These are phyloP conservation scores for Silurus glanis DNA, from an alignment of 2,113 vertebrate genomes.

Conservation along the genomic window DNA sequence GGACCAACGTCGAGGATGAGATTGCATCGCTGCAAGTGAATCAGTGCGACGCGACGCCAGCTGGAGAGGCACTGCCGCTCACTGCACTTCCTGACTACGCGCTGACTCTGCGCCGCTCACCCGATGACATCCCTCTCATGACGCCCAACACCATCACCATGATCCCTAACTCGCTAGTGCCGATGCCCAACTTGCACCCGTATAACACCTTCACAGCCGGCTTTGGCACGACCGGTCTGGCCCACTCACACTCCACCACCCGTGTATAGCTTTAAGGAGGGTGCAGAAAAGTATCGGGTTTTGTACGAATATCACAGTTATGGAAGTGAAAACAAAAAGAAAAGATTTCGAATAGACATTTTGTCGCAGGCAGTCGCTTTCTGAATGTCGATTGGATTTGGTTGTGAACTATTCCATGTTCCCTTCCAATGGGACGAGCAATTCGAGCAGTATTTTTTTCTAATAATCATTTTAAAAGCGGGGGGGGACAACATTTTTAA, in stretches of 20 bases:
- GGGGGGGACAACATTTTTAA: conserved; percentile 70
- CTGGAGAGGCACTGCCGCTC: conserved; percentile 83
- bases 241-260: conserved; percentile 98
- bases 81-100: conserved; percentile 94
- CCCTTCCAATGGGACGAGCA: conserved; percentile 55
- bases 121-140: conserved; percentile 97
- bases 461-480: conserved; percentile 77
- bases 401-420: conserved; percentile 72
- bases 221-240: conserved; percentile 96
- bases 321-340: conserved; percentile 60
- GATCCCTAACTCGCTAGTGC: conserved; percentile 98
- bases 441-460: conserved; percentile 77
- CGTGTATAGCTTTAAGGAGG: conserved; percentile 91
- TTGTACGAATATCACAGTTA: conserved; percentile 47
- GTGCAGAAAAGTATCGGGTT: conserved; percentile 43
- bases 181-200: conserved; percentile 94
- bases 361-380: conserved; percentile 71
- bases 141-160: conserved; percentile 99
- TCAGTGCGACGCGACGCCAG: conserved; percentile 84
- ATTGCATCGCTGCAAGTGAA: conserved; percentile 94
- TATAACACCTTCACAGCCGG: conserved; percentile 97
- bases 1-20: conserved; percentile 86
- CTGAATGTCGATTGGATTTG: conserved; percentile 69
- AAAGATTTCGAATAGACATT: conserved; percentile 72
- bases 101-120: conserved; percentile 92